Evolutionary conservation across 2,888 invertebrate species (phyloP).

Genomic region (Steinernema carpocapsae): DNA sequence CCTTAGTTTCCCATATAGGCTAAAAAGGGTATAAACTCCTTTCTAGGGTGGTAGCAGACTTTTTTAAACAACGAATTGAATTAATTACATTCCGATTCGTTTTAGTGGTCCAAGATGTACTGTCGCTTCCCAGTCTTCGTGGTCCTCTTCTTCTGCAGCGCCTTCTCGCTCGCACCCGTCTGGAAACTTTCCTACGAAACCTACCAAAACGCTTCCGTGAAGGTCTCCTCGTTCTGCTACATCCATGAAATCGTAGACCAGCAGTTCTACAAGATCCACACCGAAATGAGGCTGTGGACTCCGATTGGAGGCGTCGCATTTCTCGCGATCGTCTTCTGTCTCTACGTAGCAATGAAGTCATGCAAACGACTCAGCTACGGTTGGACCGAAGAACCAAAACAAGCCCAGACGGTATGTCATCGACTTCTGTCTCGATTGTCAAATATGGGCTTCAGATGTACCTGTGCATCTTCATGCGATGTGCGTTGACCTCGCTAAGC

Average conservation of each 20-base stretch:
- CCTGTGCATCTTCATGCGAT: conserved; percentile 40
- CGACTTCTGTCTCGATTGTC: conserved; percentile 29
- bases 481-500: conserved; percentile 23
- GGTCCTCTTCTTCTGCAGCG: conserved; percentile 41
- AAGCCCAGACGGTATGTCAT: conserved; percentile 43
- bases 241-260: conserved; percentile 36
- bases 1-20: too few relatives aligned
- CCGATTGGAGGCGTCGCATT: conserved; percentile 15
- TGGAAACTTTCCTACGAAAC: conserved; percentile 39
- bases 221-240: conserved; percentile 44
- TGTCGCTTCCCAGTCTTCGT: conserved; percentile 37
- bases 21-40: too few relatives aligned
- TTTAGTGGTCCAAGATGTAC: not conserved
- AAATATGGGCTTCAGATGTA: conserved; percentile 36
- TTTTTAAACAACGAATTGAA: too few relatives aligned
- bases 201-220: conserved; percentile 41
- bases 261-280: not conserved
- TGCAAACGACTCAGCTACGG: not conserved
- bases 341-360: not conserved
- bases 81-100: not conserved
- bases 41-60: too few relatives aligned
- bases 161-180: conserved; percentile 38
- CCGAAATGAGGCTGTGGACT: conserved; percentile 2
- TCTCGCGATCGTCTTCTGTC: conserved; percentile 20
- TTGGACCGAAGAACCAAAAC: conserved; percentile 23